A percentile compares a stretch with the other conserved stretches of the same genome.
phyloP scores from a whole-genome alignment of 2,113 vertebrate genomes.

The Syrmaticus mikado region DNA sequence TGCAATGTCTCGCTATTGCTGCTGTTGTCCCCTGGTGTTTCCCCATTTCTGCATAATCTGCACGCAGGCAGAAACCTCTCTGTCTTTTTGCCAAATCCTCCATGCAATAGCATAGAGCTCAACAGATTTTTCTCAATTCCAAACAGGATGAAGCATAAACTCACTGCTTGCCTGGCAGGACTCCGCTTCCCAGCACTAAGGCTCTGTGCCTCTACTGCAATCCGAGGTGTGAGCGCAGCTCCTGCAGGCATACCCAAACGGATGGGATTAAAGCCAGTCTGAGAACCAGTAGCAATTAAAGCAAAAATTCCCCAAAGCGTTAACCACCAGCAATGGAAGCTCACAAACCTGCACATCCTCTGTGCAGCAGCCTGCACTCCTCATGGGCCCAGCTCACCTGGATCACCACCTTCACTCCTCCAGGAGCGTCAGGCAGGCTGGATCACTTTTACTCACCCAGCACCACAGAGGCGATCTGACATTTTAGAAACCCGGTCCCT shows the following conservation, averaged over 20 bases:
- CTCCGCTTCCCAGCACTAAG: conserved; percentile 48
- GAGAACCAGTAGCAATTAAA: conserved; percentile 61
- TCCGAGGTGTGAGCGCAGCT: conserved; percentile 17
- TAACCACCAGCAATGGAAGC: conserved; percentile 2
- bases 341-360: conserved; percentile 57
- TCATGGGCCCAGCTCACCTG: background rate
- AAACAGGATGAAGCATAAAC: conserved; percentile 30
- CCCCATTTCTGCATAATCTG: background rate
- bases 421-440: background rate
- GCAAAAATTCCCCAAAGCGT: conserved; percentile 46
- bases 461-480: background rate
- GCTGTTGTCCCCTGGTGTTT: background rate
- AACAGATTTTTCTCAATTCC: conserved; percentile 21
- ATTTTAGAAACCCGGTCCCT: background rate
- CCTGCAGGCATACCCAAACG: conserved; percentile 50
- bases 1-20: background rate
- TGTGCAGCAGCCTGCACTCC: conserved; percentile 36
- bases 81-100: background rate
- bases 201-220: background rate
- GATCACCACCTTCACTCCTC: background rate
- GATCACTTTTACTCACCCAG: background rate
- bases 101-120: background rate
- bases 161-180: background rate
- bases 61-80: background rate
- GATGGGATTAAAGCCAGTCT: conserved; percentile 53